phyloP scores from a whole-genome alignment of 2,113 vertebrate genomes.

The Panthera uncia region DNA sequence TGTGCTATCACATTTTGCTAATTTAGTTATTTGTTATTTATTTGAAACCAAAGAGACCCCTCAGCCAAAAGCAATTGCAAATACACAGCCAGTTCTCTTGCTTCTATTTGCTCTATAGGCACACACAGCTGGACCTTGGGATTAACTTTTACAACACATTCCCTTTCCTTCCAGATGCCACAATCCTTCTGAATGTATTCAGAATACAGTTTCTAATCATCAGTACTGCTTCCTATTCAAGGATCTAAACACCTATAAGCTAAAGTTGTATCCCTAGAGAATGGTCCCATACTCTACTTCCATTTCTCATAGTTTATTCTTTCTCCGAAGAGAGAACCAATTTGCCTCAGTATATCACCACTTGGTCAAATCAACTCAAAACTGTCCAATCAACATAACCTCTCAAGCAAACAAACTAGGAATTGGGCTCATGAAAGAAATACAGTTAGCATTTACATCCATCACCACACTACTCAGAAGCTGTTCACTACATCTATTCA shows the following conservation, averaged over 20 bases:
- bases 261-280: neutral
- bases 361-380: slow-evolving; percentile 42
- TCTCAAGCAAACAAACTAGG: slow-evolving; percentile 49
- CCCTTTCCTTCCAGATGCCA: neutral
- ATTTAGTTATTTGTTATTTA: slow-evolving; percentile 9
- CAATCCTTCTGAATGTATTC: slow-evolving; percentile 21
- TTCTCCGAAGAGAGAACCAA: slow-evolving; percentile 32
- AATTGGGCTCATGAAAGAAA: slow-evolving; percentile 64
- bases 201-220: slow-evolving; percentile 51
- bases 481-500: slow-evolving; percentile 60
- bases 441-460: slow-evolving; percentile 36
- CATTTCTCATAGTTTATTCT: slow-evolving; percentile 37
- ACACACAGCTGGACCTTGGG: neutral
- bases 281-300: neutral
- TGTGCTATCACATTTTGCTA: neutral
- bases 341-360: slow-evolving; percentile 31
- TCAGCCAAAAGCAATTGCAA: neutral
- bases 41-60: neutral
- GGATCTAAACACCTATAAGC: slow-evolving; percentile 16
- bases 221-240: slow-evolving; percentile 26
- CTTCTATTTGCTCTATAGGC: neutral
- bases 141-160: neutral
- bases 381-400: slow-evolving; percentile 44
- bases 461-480: slow-evolving; percentile 9
- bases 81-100: neutral